These are phyloP conservation scores for Nixonia krombeini DNA, from an alignment of 1,140 invertebrate species.

Conservation along the genomic window DNA sequence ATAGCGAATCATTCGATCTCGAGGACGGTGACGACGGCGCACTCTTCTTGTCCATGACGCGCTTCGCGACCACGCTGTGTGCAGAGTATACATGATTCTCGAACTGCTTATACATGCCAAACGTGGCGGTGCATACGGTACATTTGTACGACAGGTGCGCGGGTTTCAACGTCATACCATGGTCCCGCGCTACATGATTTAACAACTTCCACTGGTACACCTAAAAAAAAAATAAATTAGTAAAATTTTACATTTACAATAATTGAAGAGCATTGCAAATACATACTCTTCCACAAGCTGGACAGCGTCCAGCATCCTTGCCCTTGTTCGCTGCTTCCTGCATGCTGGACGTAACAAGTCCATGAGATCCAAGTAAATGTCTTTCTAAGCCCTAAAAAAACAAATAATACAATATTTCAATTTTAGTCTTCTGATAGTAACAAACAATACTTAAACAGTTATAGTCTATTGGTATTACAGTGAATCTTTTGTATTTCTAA, in stretches of 20 bases:
- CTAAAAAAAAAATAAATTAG: conserved; percentile 74
- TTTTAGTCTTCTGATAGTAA: conserved; percentile 1
- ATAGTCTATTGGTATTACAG: not conserved
- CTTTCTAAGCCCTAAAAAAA: conserved; percentile 85
- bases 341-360: conserved; percentile 95
- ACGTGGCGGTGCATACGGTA: conserved; percentile 93
- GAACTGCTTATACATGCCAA: conserved; percentile 95
- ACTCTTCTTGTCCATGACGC: conserved; percentile 84
- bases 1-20: conserved; percentile 77
- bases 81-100: conserved; percentile 95
- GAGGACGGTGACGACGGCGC: conserved; percentile 69
- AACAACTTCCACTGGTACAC: conserved; percentile 94
- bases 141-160: conserved; percentile 95
- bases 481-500: not conserved
- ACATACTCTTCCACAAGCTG: conserved; percentile 1
- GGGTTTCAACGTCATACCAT: conserved; percentile 91
- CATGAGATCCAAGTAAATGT: conserved; percentile 93
- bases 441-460: not conserved
- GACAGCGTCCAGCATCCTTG: conserved; percentile 89
- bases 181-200: conserved; percentile 91
- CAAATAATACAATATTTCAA: conserved; percentile 6
- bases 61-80: conserved; percentile 87
- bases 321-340: conserved; percentile 95
- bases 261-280: no score
- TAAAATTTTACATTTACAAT: no score